Evolutionary conservation across 2,113 vertebrate genomes (phyloP), one percentile per base, ranked within the genome.

Genomic region (Procavia capensis): DNA sequence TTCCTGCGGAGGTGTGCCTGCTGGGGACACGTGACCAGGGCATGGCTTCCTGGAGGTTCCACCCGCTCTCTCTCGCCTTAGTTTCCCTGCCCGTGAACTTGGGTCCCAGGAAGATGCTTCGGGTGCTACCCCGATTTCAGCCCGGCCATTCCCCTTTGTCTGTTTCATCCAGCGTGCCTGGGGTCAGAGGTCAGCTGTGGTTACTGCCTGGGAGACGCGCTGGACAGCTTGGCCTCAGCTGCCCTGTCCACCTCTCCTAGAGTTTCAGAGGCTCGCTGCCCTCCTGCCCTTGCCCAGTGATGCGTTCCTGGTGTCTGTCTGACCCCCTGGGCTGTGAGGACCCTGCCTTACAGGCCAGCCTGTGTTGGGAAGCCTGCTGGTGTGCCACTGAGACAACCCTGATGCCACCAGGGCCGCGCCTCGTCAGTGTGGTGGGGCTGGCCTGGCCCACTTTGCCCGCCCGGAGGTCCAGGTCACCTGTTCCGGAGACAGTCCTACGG

Each of bases 91-190:
- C 66, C 19, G 66, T 36, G 66, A 70, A 36, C 31, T 36, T 36
- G 9, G 61, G 75, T 17, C 25, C 34, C 75, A 66, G 76, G 74
- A 80, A 17, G 45, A n/a, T 13, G 16, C 74, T 61, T 54, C 36
- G 82, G 29, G 2, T 3, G 10, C 31, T 9, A 8, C 29, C 5
- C 63, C 27, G 27, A 24, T 74, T 57, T 50, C 25, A 63, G 24
- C 41, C 20, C 4, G 2, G 25, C 64, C 4, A 1, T 20, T 70
- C 50, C n/a, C 1, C 29, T 39, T 45, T 6, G 75, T 47, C n/a
- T 22, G 11, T 34, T 61, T 31, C 61, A 29, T 3, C 13, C 2
- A 0, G 14, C 24, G 31, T 25, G 74, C 0, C 31, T 1, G 11
- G 39, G 63, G 47, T 36, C 74, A 25, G 24, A 29, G n/a, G 20